These are phyloP conservation scores for Amitus sp. DNA, from an alignment of 2,888 invertebrate genomes.

Conservation along the genomic window DNA sequence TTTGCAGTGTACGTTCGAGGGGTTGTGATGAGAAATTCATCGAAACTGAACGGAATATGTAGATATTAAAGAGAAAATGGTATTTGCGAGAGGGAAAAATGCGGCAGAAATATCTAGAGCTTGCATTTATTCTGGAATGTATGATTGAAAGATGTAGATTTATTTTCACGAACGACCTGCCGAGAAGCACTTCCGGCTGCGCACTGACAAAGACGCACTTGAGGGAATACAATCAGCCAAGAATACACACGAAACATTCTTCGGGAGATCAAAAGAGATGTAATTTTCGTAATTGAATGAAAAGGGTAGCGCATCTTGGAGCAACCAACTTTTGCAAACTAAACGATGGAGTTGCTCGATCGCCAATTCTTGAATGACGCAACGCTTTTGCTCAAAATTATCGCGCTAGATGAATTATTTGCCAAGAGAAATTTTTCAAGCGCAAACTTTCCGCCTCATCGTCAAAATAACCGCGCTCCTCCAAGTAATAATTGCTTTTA, in stretches of 20 bases:
- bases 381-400: not conserved
- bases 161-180: conserved; percentile 7
- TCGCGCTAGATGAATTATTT: not conserved
- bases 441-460: no score
- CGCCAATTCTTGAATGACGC: not conserved
- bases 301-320: not conserved
- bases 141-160: conserved; percentile 13
- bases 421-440: not conserved
- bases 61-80: not conserved
- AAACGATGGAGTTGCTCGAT: not conserved
- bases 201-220: conserved; percentile 11
- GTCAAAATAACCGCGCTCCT: no score
- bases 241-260: conserved; percentile 11
- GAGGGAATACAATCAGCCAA: conserved; percentile 12
- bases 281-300: conserved; percentile 13
- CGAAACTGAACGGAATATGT: no score
- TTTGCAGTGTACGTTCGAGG: no score
- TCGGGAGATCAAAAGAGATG: conserved; percentile 8
- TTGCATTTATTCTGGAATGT: conserved; percentile 11
- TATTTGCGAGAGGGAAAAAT: not conserved
- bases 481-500: no score
- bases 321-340: not conserved
- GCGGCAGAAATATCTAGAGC: not conserved
- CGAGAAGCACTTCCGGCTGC: conserved; percentile 13
- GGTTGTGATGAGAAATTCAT: not conserved